Base-by-base conservation (phyloP, 2,113 vertebrate species). In the Pygoscelis antarcticus region DNA sequence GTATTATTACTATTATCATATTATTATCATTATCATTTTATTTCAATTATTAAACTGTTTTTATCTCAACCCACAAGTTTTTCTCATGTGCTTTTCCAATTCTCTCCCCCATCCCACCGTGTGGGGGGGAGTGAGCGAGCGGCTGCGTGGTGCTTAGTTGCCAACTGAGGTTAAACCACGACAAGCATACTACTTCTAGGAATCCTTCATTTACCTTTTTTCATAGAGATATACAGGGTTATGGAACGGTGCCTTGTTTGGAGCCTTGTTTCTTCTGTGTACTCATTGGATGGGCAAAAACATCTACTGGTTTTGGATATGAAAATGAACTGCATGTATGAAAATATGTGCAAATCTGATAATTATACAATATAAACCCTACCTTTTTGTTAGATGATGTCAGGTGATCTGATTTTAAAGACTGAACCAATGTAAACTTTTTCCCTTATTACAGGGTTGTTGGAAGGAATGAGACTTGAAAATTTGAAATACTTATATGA, bases 111-210 rank as follows among this genome's bases (percentile, higher is more conserved):
- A n/a, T n/a, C n/a, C n/a, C n/a, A n/a, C n/a, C n/a, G n/a, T n/a
- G n/a, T n/a, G n/a, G n/a, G n/a, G n/a, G n/a, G n/a, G n/a, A n/a
- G n/a, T n/a, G n/a, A n/a, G n/a, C n/a, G n/a, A n/a, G n/a, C n/a
- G n/a, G n/a, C n/a, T n/a, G n/a, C n/a, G n/a, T n/a, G n/a, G n/a
- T n/a, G n/a, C n/a, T n/a, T n/a, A n/a, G n/a, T n/a, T n/a, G n/a
- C n/a, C n/a, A n/a, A n/a, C n/a, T n/a, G n/a, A n/a, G n/a, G n/a
- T n/a, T n/a, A n/a, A n/a, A n/a, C n/a, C n/a, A n/a, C n/a, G n/a
- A n/a, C n/a, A n/a, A n/a, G n/a, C 8, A 6, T 6, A 8, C 3
- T n/a, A 2, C 6, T 58, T 42, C 6, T 29, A 68, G 4, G 38
- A 82, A 32, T 26, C 6, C 47, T 68, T 77, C 22, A 13, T 76